Evolutionary conservation across 2,797 vertebrate genomes (phyloP), one percentile per base, ranked within the genome.

Genomic region (Apodemus agrarius): DNA sequence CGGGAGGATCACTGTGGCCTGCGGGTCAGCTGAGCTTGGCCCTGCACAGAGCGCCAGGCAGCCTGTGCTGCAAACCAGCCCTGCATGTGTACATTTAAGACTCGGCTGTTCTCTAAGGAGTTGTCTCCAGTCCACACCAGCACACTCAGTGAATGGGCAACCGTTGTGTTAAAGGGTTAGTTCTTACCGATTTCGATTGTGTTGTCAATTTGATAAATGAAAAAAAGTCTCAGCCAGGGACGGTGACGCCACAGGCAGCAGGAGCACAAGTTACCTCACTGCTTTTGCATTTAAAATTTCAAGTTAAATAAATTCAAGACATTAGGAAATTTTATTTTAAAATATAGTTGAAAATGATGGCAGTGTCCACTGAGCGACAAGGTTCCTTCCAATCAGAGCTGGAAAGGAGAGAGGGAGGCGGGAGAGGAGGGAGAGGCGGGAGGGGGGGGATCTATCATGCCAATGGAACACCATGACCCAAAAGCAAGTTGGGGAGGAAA

Each of bases 301-400:
- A 94, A 86, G 54, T 31, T 76, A 74, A 74, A 40, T 74, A 74
- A 93, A 74, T 75, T 87, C 31, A 89, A 96, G 87, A 78, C 85
- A 63, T 96, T 78, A 81, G 37, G 12, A 80, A 93, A 72, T 34
- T 80, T 12, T 67, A 78, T 54, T 54, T 93, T 78, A 59, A 94
- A 95, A 83, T 69, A 24, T 3, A 92, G 89, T 90, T 84, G 40
- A 84, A 65, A 84, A 46, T 21, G 40, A 84, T 31, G 40, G 26
- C 59, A 46, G 40, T 84, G 26, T 46, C 40, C 46, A 10, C 37
- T 63, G 59, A 65, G 40, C 34, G 40, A 84, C 16, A 65, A 40
- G 26, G 37, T 31, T 17, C 29, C 26, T 65, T n/a, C n/a, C n/a
- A n/a, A n/a, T n/a, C n/a, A n/a, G n/a, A n/a, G n/a, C n/a, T n/a